phyloP scores from a whole-genome alignment of 2,113 vertebrate genomes.

The Leptobrachium ailaonicum region DNA sequence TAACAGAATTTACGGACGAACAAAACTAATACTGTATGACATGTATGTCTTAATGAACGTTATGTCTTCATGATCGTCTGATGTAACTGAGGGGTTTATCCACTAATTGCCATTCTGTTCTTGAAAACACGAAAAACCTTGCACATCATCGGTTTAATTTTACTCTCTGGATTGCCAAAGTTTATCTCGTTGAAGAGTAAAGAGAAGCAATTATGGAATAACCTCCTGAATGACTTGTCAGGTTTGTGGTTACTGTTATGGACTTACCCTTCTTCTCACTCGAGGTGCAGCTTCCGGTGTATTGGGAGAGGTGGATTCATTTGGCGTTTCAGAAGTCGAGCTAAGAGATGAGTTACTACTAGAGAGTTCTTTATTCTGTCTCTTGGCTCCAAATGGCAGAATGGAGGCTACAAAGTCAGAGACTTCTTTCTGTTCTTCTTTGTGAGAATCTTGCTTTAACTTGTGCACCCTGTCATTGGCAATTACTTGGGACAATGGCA shows the following conservation, averaged over 20 bases:
- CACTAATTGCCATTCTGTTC: too few species aligned
- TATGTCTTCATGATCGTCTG: too few species aligned
- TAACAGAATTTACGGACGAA: too few species aligned
- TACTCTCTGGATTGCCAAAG: too few species aligned
- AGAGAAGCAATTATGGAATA: too few species aligned
- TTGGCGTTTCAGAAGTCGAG: slow-evolving; percentile 92
- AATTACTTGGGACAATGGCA: slow-evolving; percentile 93
- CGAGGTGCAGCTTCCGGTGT: slow-evolving; percentile 80
- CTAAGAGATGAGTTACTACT: slow-evolving; percentile 99
- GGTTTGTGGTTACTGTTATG: background rate
- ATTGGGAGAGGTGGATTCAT: slow-evolving; percentile 79
- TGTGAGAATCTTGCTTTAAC: slow-evolving; percentile 82
- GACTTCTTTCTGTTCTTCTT: slow-evolving; percentile 82
- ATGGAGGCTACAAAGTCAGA: slow-evolving; percentile 85
- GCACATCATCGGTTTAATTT: too few species aligned
- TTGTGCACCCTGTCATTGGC: slow-evolving; percentile 89
- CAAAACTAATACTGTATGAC: too few species aligned
- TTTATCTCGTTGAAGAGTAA: too few species aligned
- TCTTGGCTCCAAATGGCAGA: slow-evolving; percentile 83
- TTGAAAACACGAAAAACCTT: too few species aligned
- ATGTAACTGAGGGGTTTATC: too few species aligned
- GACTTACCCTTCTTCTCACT: slow-evolving; percentile 82
- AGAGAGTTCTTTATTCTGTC: slow-evolving; percentile 89
- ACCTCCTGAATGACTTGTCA: too few species aligned
- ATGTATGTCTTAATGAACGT: too few species aligned